A percentile compares a stretch with the other conserved stretches of the same genome.
These are phyloP conservation scores for Gorsachius magnificus DNA, from an alignment of 2,797 vertebrate species.

Conservation along the genomic window DNA sequence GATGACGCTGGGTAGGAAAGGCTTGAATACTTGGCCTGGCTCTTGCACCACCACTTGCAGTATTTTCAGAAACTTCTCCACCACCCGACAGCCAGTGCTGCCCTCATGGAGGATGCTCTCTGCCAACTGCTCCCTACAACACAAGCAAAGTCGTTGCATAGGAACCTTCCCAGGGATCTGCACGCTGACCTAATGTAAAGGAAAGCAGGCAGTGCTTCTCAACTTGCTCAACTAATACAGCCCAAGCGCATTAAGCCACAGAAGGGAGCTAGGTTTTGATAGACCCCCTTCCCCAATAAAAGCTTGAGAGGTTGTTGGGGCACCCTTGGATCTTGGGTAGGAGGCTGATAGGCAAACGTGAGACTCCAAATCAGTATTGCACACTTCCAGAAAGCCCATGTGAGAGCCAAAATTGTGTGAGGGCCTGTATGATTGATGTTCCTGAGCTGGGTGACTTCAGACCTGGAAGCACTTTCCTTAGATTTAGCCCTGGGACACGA, in stretches of 20 bases:
- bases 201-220: background rate
- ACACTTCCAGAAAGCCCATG: background rate
- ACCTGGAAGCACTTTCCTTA: background rate
- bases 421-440: fast-evolving
- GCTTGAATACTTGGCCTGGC: conserved; percentile 95
- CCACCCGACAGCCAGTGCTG: conserved; percentile 92
- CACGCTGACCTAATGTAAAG: too few species aligned
- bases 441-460: background rate
- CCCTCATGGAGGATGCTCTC: conserved; percentile 96
- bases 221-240: background rate
- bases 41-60: conserved; percentile 97
- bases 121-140: conserved; percentile 89
- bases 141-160: background rate
- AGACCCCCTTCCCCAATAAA: background rate
- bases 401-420: background rate
- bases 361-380: background rate
- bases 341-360: background rate
- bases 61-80: conserved; percentile 97
- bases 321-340: background rate
- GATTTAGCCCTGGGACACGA: background rate
- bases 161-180: background rate
- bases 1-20: conserved; percentile 95
- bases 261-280: background rate
- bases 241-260: background rate
- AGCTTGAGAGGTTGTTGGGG: too few species aligned